Percentiles rank a stretch among this genome's conserved stretches.
Evolutionary conservation across 2,888 invertebrate species (phyloP).

Genomic region (Cristatella mucedo): DNA sequence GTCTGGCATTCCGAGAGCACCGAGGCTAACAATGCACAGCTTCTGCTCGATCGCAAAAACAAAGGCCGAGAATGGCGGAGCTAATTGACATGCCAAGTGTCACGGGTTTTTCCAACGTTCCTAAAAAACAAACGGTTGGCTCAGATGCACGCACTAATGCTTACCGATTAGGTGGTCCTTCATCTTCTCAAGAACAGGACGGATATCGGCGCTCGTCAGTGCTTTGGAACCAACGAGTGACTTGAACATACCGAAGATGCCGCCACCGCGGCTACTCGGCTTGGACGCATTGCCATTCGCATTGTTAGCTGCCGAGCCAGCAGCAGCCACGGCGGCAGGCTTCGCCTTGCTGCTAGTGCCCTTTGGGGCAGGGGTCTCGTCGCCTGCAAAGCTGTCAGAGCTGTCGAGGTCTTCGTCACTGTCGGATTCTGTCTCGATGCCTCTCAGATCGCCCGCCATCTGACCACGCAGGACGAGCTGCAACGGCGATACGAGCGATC

Average conservation of each 20-base stretch:
- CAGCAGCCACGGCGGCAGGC: conserved; percentile 4
- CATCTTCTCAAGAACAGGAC: conserved; percentile 74
- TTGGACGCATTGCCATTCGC: too few species aligned
- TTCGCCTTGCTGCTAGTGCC: neutral
- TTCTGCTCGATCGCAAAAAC: too few species aligned
- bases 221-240: conserved; percentile 53
- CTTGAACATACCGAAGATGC: conserved; percentile 45
- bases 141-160: conserved; percentile 8
- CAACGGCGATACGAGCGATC: conserved; percentile 5
- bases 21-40: too few species aligned
- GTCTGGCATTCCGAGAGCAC: too few species aligned
- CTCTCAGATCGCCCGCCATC: conserved; percentile 36
- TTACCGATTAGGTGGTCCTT: conserved; percentile 72
- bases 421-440: conserved; percentile 35
- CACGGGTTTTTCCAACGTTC: too few species aligned
- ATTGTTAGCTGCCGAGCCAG: too few species aligned
- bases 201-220: conserved; percentile 60
- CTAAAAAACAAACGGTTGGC: too few species aligned
- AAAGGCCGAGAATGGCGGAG: too few species aligned
- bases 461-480: conserved; percentile 33
- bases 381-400: too few species aligned
- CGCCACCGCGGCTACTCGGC: conserved; percentile 15
- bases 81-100: too few species aligned
- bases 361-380: too few species aligned
- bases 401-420: too few species aligned